Evolutionary conservation across 2,888 invertebrate species (phyloP).

Genomic region (Xestobium rufovillosum): DNA sequence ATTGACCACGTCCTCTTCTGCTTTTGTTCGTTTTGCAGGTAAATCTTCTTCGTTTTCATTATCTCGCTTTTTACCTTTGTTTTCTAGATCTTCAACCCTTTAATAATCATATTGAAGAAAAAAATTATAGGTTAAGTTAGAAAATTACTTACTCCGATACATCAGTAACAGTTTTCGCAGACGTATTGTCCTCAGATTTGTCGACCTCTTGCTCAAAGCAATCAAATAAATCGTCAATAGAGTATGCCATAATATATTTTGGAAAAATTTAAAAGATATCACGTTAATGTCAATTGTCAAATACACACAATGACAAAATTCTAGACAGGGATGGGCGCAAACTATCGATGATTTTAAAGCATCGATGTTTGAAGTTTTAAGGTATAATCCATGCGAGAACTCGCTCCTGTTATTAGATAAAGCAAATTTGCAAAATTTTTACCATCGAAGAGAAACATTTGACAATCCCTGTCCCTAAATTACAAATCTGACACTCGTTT

Average conservation of each 20-base stretch:
- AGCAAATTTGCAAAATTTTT: no score
- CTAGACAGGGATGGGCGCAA: no score
- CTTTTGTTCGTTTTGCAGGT: conserved; percentile 31
- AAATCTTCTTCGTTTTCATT: conserved; percentile 27
- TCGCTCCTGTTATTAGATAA: no score
- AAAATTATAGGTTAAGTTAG: conserved; percentile 3
- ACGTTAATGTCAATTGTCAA: no score
- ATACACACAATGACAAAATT: no score
- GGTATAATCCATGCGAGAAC: no score
- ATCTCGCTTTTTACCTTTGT: conserved; percentile 33
- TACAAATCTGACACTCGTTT: no score
- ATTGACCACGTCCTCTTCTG: conserved; percentile 32
- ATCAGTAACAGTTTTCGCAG: conserved; percentile 18
- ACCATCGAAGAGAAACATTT: no score
- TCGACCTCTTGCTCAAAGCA: conserved; percentile 37
- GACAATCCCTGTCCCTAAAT: no score
- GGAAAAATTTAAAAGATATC: no score
- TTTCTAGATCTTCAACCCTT: conserved; percentile 25
- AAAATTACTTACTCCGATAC: conserved; percentile 24
- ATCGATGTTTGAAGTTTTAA: no score
- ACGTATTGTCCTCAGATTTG: conserved; percentile 20
- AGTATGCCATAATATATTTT: conserved; percentile 38
- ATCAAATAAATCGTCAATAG: conserved; percentile 40
- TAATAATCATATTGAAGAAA: conserved; percentile 14
- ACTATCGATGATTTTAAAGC: no score